phyloP scores from a whole-genome alignment of 1,140 invertebrate genomes.

The Atta texana region DNA sequence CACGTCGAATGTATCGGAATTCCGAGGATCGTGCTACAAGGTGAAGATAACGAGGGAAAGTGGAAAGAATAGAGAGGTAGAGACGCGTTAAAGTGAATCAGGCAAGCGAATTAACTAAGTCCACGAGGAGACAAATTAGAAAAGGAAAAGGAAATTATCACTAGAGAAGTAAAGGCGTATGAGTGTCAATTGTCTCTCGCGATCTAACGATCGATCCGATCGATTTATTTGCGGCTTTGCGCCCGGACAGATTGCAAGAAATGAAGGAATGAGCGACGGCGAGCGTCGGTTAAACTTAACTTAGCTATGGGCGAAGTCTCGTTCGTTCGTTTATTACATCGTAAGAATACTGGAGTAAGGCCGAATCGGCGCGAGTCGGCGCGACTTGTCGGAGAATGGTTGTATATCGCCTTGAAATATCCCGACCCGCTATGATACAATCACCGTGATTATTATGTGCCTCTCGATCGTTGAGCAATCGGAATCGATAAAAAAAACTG shows the following conservation, averaged over 20 bases:
- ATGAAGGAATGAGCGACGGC: conserved; percentile 5
- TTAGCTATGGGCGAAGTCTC: conserved; percentile 30
- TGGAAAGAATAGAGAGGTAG: not conserved
- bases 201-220: not conserved
- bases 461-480: conserved; percentile 49
- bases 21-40: conserved; percentile 31
- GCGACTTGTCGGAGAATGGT: conserved; percentile 41
- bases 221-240: not conserved
- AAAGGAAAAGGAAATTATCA: not conserved
- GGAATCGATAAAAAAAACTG: conserved; percentile 34
- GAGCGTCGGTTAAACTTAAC: not conserved
- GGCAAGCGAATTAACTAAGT: not conserved
- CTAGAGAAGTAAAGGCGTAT: not conserved
- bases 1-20: conserved; percentile 57
- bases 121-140: not conserved
- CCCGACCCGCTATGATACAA: conserved; percentile 29
- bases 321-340: conserved; percentile 28
- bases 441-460: conserved; percentile 54
- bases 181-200: not conserved
- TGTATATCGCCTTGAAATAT: conserved; percentile 65
- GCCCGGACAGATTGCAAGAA: not conserved
- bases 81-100: not conserved
- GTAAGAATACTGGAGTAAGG: conserved; percentile 49
- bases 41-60: conserved; percentile 10
- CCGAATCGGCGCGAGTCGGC: conserved; percentile 27